Conservation (phyloP, 2,797 vertebrate genomes). For the Zenarchopterus dispar region DNA sequence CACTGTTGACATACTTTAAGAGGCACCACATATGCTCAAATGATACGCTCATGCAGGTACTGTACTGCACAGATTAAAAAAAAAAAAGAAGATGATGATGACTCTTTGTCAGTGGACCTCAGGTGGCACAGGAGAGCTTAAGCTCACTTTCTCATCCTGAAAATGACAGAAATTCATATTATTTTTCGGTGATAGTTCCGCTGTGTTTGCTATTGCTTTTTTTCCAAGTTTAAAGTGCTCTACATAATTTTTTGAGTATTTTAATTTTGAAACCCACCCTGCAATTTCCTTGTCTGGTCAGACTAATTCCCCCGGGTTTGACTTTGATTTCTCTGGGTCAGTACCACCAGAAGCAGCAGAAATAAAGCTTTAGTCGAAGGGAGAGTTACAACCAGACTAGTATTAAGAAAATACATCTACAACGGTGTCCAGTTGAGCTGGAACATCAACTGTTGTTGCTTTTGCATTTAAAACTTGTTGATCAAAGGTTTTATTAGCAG, state of each 20-base stretch:
- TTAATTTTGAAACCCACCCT: not conserved
- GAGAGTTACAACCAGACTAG: too few species aligned
- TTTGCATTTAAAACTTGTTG: too few species aligned
- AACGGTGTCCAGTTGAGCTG: too few species aligned
- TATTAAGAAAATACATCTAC: too few species aligned
- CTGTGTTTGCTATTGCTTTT: conserved; percentile 8
- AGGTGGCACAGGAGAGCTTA: conserved; percentile 41
- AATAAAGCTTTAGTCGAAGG: too few species aligned
- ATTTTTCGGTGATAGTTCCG: conserved; percentile 16
- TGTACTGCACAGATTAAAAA: conserved; percentile 55
- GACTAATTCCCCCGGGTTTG: too few species aligned
- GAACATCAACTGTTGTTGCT: too few species aligned
- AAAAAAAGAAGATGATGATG: conserved; percentile 37
- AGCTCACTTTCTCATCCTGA: conserved; percentile 29
- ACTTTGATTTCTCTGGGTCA: too few species aligned
- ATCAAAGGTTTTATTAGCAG: too few species aligned
- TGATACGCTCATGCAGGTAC: conserved; percentile 47
- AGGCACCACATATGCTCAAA: conserved; percentile 37
- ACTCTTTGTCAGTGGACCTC: conserved; percentile 29
- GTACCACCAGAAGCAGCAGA: too few species aligned
- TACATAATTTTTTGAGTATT: too few species aligned
- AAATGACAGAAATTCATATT: conserved; percentile 40
- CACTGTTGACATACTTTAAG: conserved; percentile 64
- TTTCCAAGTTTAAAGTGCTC: conserved; percentile 4
- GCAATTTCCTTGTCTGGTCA: not conserved